Evolutionary conservation across 1,140 invertebrate genomes (phyloP).

Genomic region (Aphelenchoides fujianensis): DNA sequence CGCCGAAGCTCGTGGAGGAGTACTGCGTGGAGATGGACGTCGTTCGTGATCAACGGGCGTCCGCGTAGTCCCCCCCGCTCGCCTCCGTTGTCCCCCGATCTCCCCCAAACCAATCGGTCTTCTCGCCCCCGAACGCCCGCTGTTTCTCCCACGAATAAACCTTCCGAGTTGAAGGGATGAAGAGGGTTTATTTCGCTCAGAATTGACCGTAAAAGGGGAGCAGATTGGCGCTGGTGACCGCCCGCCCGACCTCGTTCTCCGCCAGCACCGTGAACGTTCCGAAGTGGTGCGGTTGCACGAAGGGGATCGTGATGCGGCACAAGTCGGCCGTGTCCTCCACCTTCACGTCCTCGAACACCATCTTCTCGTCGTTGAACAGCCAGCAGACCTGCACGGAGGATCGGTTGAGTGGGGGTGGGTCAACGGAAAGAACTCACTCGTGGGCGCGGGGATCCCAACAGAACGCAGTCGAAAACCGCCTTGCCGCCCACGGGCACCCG

Average conservation of each 20-base stretch:
- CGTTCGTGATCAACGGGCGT: not conserved
- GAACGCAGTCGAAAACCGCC: slow-evolving; percentile 60
- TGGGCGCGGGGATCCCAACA: slow-evolving; percentile 58
- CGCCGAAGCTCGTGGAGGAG: not conserved
- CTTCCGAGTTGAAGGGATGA: too few species aligned
- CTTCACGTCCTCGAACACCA: slow-evolving; percentile 54
- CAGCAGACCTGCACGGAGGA: slow-evolving; percentile 55
- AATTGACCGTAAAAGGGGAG: slow-evolving; percentile 33
- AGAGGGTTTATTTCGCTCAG: not conserved
- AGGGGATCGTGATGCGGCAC: slow-evolving; percentile 54
- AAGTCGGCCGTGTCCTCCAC: slow-evolving; percentile 60
- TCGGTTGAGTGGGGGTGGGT: not conserved
- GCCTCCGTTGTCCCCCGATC: not conserved
- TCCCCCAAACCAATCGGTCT: not conserved
- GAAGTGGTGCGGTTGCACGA: slow-evolving; percentile 50
- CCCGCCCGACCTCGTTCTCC: slow-evolving; percentile 60
- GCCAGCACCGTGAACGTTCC: slow-evolving; percentile 58
- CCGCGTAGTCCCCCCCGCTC: not conserved
- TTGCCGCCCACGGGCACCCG: slow-evolving; percentile 50
- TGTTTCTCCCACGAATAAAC: too few species aligned
- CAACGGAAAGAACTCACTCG: slow-evolving; percentile 27
- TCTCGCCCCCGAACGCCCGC: too few species aligned
- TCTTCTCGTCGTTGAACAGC: slow-evolving; percentile 61
- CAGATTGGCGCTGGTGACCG: slow-evolving; percentile 52
- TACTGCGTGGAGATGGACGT: not conserved